Base-by-base conservation (phyloP, 2,797 vertebrate species). In the Melanotaenia nigrans region DNA sequence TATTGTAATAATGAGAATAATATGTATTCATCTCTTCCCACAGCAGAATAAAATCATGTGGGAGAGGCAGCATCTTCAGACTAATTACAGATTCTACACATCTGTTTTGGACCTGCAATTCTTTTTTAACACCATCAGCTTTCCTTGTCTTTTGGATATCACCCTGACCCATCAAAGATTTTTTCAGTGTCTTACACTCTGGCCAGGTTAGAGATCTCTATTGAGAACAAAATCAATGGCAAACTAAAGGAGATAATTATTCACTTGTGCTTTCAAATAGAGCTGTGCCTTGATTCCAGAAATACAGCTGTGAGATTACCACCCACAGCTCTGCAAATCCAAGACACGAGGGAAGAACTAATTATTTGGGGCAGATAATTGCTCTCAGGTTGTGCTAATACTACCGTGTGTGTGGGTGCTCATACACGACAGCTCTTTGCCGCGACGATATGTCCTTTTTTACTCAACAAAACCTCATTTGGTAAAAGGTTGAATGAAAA, bases 281-380 rank as follows among this genome's bases (percentile, higher is more conserved):
- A 78, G 75, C 77, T 67, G 74, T 84, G 79, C 81, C 75, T 89
- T 73, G 77, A 42, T 76, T 81, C 77, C 81, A 83, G 77, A 85
- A 89, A 87, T 89, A 79, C 81, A 83, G 79, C 78, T 60, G 85
- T 67, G 77, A 90, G 85, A 87, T 90, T 87, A 84, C 86, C 87
- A 83, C 86, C 81, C 86, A 90, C 87, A 61, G 83, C 79, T 81
- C 75, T 54, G 61, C 72, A 85, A 89, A 91, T 89, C 89, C 83
- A 61, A 80, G 81, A 84, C 70, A 58, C 77, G 71, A 78, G 82
- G 82, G 82, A 89, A 79, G 81, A 88, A 82, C 78, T 88, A 89
- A 92, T 91, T 90, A 92, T 91, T 86, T 85, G 76, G 83, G 81
- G 81, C 76, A 75, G 85, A 89, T 90, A 89, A 91, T 91, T 89